Base-by-base conservation (phyloP, 2,888 invertebrate genomes). In the Cheilosia grossa region DNA sequence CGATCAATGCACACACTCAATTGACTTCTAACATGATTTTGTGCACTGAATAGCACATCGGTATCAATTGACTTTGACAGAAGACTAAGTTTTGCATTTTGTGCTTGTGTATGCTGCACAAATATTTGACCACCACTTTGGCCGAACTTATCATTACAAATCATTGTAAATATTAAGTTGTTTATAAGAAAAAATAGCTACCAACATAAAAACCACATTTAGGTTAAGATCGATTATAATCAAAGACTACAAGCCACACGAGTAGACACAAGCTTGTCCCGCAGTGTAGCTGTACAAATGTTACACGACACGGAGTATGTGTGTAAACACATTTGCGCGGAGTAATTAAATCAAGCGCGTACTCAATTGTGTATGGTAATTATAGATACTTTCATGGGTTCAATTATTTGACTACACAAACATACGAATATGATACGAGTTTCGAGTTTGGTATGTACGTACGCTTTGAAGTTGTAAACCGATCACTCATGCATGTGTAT, bases 141-240 rank as follows among this genome's bases (percentile, higher is more conserved):
- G 49, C 19, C 13, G 51, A 79, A 83, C 63, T 79, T 79, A 79
- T 80, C 69, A 80, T 74, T 75, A 72, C 37, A 79, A 80, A 85
- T 85, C 61, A 80, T 66, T 80, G 75, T 75, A 80, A 85, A 85
- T 80, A 80, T 80, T 70, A 83, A 80, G 67, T 44, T 63, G 73
- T 63, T 17, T 27, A 51, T 21, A 40, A 37, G 56, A 10, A 53
- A 42, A 21, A 56, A 74, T 27, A 44, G 7, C 37, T 13, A 24
- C 54, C 58, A 24, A 61, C 56, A 70, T 19, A 75, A 58, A 27
- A 63, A 69, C 15, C 69, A 70, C 83, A 90, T 90, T 91, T 90
- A 88, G 90, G 91, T 90, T 90, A 90, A 91, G 90, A 90, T 89
- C 91, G 88, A 89, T 88, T 87, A 88, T 88, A 89, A 89, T 90